Evolutionary conservation across 2,888 invertebrate species (phyloP).

Genomic region (Ganaspis brasiliensis): DNA sequence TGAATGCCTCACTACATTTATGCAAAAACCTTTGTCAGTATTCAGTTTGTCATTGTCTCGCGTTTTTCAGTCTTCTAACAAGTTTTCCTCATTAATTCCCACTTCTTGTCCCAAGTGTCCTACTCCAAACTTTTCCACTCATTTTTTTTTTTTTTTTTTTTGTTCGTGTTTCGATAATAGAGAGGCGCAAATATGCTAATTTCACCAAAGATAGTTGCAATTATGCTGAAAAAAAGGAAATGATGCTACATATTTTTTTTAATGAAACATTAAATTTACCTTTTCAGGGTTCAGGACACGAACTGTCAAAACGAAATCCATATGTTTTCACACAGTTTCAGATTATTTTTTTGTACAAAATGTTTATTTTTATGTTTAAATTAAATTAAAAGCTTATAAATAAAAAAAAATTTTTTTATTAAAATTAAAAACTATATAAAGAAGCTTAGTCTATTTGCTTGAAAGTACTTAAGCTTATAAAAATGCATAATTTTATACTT

Average conservation of each 20-base stretch:
- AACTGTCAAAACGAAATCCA: too few relatives aligned
- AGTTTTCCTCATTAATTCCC: conserved; percentile 1
- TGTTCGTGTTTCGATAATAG: not conserved
- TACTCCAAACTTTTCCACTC: not conserved
- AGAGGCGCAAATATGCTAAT: not conserved
- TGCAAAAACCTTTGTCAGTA: conserved; percentile 5
- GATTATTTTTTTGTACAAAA: too few relatives aligned
- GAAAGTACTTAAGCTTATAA: too few relatives aligned
- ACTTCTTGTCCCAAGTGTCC: not conserved
- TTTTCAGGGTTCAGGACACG: too few relatives aligned
- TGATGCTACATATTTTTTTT: not conserved
- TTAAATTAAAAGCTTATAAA: too few relatives aligned
- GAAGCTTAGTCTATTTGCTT: too few relatives aligned
- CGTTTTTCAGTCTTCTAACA: not conserved
- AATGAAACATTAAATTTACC: not conserved
- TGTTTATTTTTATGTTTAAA: too few relatives aligned
- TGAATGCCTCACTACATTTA: not conserved
- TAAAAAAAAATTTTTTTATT: too few relatives aligned
- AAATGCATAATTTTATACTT: too few relatives aligned
- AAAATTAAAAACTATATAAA: too few relatives aligned
- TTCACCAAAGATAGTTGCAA: not conserved
- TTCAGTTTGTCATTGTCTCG: conserved; percentile 10
- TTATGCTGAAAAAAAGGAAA: not conserved
- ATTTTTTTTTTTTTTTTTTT: conserved; percentile 1
- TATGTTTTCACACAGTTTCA: too few relatives aligned